Percentiles rank a stretch among this genome's conserved stretches.
These are phyloP conservation scores for Notospermus geniculatus DNA, from an alignment of 1,140 invertebrate genomes.

Conservation along the genomic window DNA sequence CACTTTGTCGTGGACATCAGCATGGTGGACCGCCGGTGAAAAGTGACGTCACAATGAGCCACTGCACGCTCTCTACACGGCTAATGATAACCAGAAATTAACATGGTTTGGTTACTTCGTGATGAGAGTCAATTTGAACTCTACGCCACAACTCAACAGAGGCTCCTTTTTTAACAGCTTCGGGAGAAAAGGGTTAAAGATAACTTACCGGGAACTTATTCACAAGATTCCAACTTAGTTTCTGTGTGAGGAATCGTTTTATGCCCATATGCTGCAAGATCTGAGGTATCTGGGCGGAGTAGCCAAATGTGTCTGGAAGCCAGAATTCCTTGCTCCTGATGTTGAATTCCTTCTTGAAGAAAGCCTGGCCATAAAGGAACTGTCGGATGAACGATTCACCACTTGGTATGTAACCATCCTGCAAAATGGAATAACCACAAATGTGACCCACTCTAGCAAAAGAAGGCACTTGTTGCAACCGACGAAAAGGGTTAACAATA, in stretches of 20 bases:
- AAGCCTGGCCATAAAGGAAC: conserved; percentile 61
- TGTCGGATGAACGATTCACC: conserved; percentile 63
- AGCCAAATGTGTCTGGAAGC: conserved; percentile 64
- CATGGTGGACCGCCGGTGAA: no score
- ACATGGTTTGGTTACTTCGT: no score
- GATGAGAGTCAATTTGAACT: no score
- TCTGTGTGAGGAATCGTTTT: conserved; percentile 60
- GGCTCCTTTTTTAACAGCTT: no score
- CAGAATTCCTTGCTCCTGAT: conserved; percentile 57
- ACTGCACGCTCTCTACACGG: no score
- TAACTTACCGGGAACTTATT: conserved; percentile 61
- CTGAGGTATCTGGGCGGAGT: conserved; percentile 62
- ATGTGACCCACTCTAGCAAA: not conserved
- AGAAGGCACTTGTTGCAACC: not conserved
- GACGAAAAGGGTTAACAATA: not conserved
- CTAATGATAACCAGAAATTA: no score
- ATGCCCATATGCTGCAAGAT: conserved; percentile 59
- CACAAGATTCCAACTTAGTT: conserved; percentile 61
- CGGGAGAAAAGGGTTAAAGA: not conserved
- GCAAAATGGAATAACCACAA: conserved; percentile 8
- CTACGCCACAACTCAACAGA: no score
- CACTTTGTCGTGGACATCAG: no score
- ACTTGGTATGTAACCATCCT: conserved; percentile 61
- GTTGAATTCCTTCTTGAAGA: conserved; percentile 60
- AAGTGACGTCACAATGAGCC: no score